Conservation (phyloP, 1,140 invertebrate species). For the Chironomus striatipennis region DNA sequence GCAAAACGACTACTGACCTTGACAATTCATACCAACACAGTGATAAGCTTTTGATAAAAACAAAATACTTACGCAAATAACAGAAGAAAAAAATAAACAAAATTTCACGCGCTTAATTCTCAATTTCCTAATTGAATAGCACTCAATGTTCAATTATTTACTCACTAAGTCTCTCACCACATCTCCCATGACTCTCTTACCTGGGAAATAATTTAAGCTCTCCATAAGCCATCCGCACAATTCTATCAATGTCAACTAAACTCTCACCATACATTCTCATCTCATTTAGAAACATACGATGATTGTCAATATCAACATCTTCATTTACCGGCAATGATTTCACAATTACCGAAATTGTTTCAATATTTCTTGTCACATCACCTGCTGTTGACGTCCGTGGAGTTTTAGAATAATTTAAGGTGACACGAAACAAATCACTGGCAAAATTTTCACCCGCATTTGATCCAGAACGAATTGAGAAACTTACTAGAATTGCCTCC, state of each 20-base stretch:
- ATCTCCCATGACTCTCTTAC: neutral
- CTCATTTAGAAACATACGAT: slow-evolving; percentile 6
- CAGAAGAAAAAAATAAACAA: too few species aligned
- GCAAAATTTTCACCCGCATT: neutral
- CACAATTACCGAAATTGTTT: neutral
- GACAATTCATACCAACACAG: too few species aligned
- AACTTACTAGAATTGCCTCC: neutral
- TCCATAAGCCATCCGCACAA: neutral
- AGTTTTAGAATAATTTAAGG: neutral
- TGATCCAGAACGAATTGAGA: neutral
- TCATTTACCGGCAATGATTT: neutral
- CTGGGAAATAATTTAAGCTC: neutral
- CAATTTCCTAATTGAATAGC: neutral
- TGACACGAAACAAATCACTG: neutral
- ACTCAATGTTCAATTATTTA: neutral
- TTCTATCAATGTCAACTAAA: neutral
- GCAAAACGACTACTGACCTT: too few species aligned
- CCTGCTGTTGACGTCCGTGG: neutral
- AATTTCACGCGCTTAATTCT: too few species aligned
- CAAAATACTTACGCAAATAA: too few species aligned
- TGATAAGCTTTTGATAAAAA: too few species aligned
- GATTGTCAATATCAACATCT: neutral
- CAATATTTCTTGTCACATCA: too few species aligned
- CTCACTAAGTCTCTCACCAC: too few species aligned
- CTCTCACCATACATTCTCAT: slow-evolving; percentile 6